Conservation (phyloP, 2,888 invertebrate genomes). For the Coenonympha glycerion region DNA sequence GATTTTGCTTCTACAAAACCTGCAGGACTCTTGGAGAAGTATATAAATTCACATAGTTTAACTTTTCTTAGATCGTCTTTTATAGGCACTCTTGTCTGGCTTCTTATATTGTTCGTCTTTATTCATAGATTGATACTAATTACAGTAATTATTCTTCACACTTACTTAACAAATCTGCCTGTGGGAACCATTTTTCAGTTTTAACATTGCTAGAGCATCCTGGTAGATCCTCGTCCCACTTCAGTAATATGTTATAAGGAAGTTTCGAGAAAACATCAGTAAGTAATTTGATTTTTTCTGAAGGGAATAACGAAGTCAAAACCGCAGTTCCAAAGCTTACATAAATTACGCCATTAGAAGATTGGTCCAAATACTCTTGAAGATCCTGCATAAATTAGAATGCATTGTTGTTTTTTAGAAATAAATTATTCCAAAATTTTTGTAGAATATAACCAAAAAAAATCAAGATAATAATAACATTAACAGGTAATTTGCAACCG, state of each 20-base stretch:
- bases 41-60: too few species aligned
- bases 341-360: conserved; percentile 43
- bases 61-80: too few species aligned
- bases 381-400: conserved; percentile 33
- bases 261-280: conserved; percentile 44
- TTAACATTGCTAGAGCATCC: conserved; percentile 34
- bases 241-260: conserved; percentile 53
- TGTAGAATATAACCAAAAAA: too few species aligned
- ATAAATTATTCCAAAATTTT: background rate
- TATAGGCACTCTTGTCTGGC: too few species aligned
- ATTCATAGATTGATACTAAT: too few species aligned
- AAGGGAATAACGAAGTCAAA: conserved; percentile 27
- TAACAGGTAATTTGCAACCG: too few species aligned
- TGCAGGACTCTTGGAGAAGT: too few species aligned
- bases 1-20: too few species aligned
- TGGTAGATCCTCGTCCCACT: conserved; percentile 39
- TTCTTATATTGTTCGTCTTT: too few species aligned
- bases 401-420: too few species aligned
- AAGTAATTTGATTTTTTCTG: conserved; percentile 36
- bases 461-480: too few species aligned
- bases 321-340: conserved; percentile 47
- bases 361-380: conserved; percentile 36
- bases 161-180: conserved; percentile 49
- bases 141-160: conserved; percentile 6
- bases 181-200: conserved; percentile 3